Conservation (phyloP, 1,140 invertebrate genomes). For the Caenorhabditis brenneri region DNA sequence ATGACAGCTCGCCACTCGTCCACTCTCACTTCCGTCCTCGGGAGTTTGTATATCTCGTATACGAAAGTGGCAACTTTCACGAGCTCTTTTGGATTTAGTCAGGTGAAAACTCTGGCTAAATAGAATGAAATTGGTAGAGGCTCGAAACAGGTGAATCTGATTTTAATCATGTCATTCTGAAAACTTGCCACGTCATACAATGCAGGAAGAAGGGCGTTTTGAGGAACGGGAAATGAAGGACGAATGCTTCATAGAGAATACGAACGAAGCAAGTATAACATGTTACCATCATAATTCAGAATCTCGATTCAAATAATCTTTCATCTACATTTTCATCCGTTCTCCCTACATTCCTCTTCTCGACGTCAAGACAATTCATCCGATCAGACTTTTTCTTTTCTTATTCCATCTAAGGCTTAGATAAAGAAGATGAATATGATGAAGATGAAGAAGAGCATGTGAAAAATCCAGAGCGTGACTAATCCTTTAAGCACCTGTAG, state of each 20-base stretch:
- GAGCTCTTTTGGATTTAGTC: background rate
- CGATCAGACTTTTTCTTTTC: background rate
- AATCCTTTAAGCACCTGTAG: conserved; percentile 26
- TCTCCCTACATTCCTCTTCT: background rate
- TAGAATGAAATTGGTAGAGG: background rate
- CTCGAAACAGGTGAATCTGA: background rate
- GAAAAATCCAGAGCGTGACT: conserved; percentile 11
- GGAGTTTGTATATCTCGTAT: background rate
- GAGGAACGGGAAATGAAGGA: background rate
- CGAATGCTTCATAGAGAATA: background rate
- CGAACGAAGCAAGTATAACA: background rate
- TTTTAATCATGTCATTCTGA: too few relatives aligned
- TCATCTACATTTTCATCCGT: background rate
- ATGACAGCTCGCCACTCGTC: background rate
- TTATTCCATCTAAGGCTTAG: background rate
- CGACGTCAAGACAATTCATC: conserved; percentile 5
- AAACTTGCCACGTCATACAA: background rate
- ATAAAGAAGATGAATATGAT: background rate
- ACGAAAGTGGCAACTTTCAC: background rate
- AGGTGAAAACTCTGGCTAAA: background rate
- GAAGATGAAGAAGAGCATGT: background rate
- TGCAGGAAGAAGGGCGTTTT: background rate
- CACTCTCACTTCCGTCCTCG: background rate
- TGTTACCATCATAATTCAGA: background rate
- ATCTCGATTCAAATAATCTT: background rate